These are phyloP conservation scores for Ceyx margarethae DNA, from an alignment of 2,113 vertebrate genomes.

Conservation along the genomic window DNA sequence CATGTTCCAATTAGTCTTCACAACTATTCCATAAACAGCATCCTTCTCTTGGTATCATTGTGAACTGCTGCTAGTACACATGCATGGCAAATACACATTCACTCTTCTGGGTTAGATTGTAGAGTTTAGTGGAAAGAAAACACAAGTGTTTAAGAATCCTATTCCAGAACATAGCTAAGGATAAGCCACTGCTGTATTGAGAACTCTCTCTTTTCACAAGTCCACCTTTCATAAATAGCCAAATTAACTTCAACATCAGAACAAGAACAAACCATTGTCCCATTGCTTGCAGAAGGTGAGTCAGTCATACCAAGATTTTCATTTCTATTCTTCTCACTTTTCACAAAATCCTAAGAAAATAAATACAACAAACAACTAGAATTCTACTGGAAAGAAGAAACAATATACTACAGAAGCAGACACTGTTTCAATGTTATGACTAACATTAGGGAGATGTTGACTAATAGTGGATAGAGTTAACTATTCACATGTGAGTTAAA, in stretches of 20 bases:
- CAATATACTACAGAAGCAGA: not conserved
- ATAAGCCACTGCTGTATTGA: not conserved
- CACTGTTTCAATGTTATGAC: not conserved
- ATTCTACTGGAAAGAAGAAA: not conserved
- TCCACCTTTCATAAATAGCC: not conserved
- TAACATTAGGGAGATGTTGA: not conserved
- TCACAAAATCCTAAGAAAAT: constrained; percentile 79
- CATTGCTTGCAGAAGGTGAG: constrained; percentile 65
- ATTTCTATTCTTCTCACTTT: constrained; percentile 84
- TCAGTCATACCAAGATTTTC: constrained; percentile 55
- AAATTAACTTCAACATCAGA: not conserved
- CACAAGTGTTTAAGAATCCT: not conserved
- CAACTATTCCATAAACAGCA: not conserved
- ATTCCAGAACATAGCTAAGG: not conserved
- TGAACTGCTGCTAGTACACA: not conserved
- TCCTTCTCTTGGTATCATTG: not conserved
- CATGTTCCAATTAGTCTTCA: not conserved
- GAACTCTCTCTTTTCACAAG: not conserved
- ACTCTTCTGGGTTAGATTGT: not conserved
- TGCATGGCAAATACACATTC: not conserved
- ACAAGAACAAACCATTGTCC: constrained; percentile 74
- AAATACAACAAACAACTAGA: not conserved
- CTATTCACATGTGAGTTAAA: not conserved
- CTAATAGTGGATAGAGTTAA: not conserved
- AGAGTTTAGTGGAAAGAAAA: not conserved